A percentile compares a stretch with the other conserved stretches of the same genome.
Evolutionary conservation across 2,113 vertebrate species (phyloP).

Genomic region (Ahaetulla prasina): DNA sequence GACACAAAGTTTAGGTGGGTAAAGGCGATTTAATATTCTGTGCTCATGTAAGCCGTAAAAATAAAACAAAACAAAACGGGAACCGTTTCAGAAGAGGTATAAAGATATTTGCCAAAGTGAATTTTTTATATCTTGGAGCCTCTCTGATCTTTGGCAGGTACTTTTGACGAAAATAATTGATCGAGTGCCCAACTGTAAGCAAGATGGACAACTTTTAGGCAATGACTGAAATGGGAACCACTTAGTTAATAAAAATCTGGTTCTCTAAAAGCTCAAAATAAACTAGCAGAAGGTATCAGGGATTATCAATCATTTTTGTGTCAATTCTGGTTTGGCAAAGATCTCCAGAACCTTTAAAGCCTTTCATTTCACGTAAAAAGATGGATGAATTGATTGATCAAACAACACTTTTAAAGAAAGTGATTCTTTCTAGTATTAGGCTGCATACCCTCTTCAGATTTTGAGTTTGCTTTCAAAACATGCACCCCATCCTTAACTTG

Average conservation of each 20-base stretch:
- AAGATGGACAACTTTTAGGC: not conserved
- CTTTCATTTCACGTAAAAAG: not conserved
- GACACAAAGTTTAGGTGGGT: constrained; percentile 4
- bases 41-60: not conserved
- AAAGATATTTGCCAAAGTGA: constrained; percentile 9
- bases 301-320: not conserved
- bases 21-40: not conserved
- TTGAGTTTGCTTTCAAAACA: not conserved
- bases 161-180: constrained; percentile 1
- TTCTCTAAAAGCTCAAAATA: not conserved
- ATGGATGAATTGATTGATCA: not conserved
- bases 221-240: not conserved
- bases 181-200: fast-evolving
- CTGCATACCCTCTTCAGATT: not conserved
- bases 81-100: not conserved
- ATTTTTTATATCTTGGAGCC: not conserved
- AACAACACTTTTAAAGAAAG: not conserved
- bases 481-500: not conserved
- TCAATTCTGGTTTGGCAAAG: fast-evolving
- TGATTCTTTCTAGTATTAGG: not conserved
- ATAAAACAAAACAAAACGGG: not conserved
- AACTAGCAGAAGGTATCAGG: no score
- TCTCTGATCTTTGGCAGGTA: not conserved
- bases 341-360: not conserved
- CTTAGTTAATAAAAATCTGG: not conserved